Evolutionary conservation across 1,140 invertebrate genomes (phyloP).

Genomic region (Wiebesia pumilae): DNA sequence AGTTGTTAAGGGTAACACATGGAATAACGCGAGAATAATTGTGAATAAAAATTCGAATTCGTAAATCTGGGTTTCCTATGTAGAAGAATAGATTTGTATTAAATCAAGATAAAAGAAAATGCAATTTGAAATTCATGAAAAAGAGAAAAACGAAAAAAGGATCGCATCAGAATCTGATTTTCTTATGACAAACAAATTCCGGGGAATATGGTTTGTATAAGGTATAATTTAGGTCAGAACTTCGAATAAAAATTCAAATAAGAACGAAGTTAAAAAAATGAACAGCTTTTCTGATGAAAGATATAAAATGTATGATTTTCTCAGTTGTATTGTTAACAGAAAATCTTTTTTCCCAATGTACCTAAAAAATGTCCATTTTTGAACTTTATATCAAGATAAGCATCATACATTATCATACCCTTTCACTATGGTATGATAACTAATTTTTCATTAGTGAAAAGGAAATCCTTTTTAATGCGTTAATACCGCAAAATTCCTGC

Average conservation of each 20-base stretch:
- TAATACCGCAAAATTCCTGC: background rate
- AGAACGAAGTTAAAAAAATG: background rate
- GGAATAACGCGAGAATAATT: no score
- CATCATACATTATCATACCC: background rate
- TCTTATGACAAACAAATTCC: background rate
- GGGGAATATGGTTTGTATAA: background rate
- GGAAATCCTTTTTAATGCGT: background rate
- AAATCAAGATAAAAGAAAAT: background rate
- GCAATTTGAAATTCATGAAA: background rate
- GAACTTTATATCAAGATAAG: background rate
- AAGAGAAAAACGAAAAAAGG: background rate
- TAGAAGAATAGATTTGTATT: background rate
- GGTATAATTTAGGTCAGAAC: background rate
- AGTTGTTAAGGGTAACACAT: no score
- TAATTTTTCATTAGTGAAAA: background rate
- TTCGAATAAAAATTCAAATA: background rate
- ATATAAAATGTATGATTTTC: background rate
- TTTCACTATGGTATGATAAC: background rate
- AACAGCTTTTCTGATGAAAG: background rate
- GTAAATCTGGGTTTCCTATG: background rate
- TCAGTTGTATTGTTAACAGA: background rate
- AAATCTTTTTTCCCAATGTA: background rate
- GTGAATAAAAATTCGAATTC: no score
- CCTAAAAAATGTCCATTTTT: background rate
- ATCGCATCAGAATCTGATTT: background rate